These are phyloP conservation scores for Parapristionchus giblindavisi DNA, from an alignment of 2,888 invertebrate species.

Conservation along the genomic window DNA sequence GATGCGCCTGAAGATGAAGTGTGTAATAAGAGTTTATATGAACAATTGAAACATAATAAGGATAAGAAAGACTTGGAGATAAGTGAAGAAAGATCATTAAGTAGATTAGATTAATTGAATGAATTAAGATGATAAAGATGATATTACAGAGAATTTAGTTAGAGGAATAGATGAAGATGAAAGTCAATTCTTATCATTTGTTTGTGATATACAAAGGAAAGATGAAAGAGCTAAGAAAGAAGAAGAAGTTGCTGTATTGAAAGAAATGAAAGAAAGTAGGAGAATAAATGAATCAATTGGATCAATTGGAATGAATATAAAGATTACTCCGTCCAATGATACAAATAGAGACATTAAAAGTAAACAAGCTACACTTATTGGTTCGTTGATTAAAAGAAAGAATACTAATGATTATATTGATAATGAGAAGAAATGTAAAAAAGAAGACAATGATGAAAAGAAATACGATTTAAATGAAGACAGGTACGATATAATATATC, in stretches of 20 bases:
- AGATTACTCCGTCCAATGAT: not conserved
- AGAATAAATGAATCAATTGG: not conserved
- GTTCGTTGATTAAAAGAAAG: constrained; percentile 18
- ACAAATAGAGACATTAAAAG: not conserved
- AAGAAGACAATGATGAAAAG: not conserved
- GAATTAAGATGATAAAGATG: not conserved
- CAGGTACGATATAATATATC: no score
- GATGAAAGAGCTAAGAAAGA: constrained; percentile 51
- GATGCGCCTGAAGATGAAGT: constrained; percentile 1
- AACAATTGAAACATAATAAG: constrained; percentile 86
- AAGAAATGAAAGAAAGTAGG: constrained; percentile 1
- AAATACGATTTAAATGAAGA: not conserved
- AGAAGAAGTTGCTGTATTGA: constrained; percentile 23
- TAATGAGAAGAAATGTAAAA: constrained; percentile 1
- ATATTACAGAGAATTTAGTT: constrained; percentile 76
- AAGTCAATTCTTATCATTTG: constrained; percentile 89
- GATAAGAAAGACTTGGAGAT: constrained; percentile 89
- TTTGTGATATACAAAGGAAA: constrained; percentile 73
- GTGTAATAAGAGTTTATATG: not conserved
- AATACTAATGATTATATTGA: not conserved
- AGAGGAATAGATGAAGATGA: constrained; percentile 94
- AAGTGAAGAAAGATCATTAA: constrained; percentile 94
- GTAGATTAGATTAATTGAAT: constrained; percentile 74
- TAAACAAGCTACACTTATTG: constrained; percentile 17
- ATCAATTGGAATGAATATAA: not conserved